These are phyloP conservation scores for Spisula subtruncata DNA, from an alignment of 2,888 invertebrate species.

Conservation along the genomic window DNA sequence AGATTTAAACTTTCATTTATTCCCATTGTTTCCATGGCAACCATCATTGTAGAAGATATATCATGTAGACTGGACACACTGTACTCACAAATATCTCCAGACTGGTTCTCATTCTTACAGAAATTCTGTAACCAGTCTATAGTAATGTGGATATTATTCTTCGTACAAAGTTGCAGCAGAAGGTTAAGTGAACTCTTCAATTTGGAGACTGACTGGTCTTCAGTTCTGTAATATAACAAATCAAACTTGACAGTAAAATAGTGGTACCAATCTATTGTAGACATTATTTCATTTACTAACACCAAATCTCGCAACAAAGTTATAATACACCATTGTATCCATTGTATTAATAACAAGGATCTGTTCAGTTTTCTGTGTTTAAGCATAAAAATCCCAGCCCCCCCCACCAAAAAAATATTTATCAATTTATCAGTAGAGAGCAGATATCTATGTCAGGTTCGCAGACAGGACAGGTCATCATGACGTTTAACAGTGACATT, in stretches of 20 bases:
- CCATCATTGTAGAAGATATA: constrained; percentile 25
- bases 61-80: constrained; percentile 57
- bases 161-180: constrained; percentile 36
- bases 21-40: constrained; percentile 25
- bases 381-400: too few species aligned
- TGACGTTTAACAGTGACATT: too few species aligned
- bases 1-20: not conserved
- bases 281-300: not conserved
- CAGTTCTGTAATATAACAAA: constrained; percentile 5
- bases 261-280: not conserved
- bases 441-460: too few species aligned
- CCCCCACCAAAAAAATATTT: too few species aligned
- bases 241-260: constrained; percentile 6
- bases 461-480: too few species aligned
- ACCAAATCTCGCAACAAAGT: not conserved
- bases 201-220: constrained; percentile 20
- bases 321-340: too few species aligned
- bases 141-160: constrained; percentile 28
- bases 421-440: too few species aligned
- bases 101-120: constrained; percentile 7
- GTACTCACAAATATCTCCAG: constrained; percentile 41
- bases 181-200: constrained; percentile 46
- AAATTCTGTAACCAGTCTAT: constrained; percentile 62
- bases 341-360: too few species aligned
- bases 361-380: too few species aligned